These are phyloP conservation scores for Sylvietta virens DNA, from an alignment of 2,113 vertebrate species.

Conservation along the genomic window DNA sequence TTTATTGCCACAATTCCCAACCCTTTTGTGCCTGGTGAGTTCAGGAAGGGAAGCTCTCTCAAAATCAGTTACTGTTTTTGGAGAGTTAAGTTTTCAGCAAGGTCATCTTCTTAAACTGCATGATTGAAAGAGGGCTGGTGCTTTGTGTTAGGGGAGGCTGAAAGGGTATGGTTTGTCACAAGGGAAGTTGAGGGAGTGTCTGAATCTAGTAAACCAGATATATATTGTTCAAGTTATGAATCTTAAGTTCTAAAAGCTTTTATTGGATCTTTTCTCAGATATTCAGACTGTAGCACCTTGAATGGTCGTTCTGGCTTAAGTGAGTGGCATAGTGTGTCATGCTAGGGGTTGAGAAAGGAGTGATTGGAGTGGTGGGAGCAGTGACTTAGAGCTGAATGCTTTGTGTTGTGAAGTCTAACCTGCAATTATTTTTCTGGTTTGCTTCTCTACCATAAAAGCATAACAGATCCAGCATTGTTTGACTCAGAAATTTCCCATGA, in stretches of 20 bases:
- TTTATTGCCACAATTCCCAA: background rate
- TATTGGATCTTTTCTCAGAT: background rate
- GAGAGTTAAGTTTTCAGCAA: background rate
- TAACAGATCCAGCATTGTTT: background rate
- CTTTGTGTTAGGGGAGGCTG: background rate
- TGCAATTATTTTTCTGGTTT: background rate
- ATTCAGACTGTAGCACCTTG: background rate
- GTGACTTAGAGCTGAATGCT: background rate
- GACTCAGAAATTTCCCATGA: background rate
- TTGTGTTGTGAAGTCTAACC: background rate
- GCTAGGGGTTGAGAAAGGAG: background rate
- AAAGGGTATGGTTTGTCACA: background rate
- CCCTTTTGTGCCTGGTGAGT: background rate
- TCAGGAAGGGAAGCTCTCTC: background rate
- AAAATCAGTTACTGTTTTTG: background rate
- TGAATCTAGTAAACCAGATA: background rate
- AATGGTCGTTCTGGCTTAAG: background rate
- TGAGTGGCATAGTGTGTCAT: background rate
- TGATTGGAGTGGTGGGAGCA: background rate
- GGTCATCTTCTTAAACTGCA: background rate
- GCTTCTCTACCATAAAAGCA: background rate
- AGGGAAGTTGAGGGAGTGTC: background rate
- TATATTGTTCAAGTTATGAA: background rate
- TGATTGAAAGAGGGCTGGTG: accelerated
- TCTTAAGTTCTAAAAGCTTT: background rate